A percentile compares a stretch with the other conserved stretches of the same genome.
phyloP scores from a whole-genome alignment of 1,140 invertebrate genomes.

The Saccostrea echinata region DNA sequence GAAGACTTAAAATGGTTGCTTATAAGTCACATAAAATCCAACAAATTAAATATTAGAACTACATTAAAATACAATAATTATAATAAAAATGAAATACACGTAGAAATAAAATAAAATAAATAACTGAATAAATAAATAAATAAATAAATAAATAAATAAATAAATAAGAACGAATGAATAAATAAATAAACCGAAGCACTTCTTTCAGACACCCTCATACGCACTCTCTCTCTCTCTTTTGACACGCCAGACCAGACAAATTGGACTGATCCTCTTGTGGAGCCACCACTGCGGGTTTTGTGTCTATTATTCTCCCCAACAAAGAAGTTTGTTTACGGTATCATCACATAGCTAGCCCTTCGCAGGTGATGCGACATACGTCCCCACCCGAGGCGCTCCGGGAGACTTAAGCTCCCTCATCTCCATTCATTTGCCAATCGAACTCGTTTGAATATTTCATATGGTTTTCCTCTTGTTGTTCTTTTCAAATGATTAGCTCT shows the following conservation, averaged over 20 bases:
- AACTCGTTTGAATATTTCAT: conserved; percentile 34
- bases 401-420: not conserved
- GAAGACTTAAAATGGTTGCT: too few species aligned
- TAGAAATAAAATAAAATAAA: not conserved
- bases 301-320: not conserved
- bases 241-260: conserved; percentile 14
- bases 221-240: not conserved
- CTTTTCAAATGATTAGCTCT: conserved; percentile 29
- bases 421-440: conserved; percentile 20
- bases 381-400: conserved; percentile 20
- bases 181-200: not conserved
- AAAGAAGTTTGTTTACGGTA: conserved; percentile 37
- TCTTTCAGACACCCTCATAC: too few species aligned
- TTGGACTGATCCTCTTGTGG: not conserved
- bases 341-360: conserved; percentile 24
- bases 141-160: not conserved
- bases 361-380: conserved; percentile 28
- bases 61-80: not conserved
- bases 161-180: not conserved
- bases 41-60: not conserved
- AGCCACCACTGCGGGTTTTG: not conserved
- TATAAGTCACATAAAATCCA: not conserved
- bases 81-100: not conserved
- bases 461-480: conserved; percentile 34
- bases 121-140: not conserved